phyloP scores from a whole-genome alignment of 2,888 invertebrate species.

The Hanleya hanleyi region DNA sequence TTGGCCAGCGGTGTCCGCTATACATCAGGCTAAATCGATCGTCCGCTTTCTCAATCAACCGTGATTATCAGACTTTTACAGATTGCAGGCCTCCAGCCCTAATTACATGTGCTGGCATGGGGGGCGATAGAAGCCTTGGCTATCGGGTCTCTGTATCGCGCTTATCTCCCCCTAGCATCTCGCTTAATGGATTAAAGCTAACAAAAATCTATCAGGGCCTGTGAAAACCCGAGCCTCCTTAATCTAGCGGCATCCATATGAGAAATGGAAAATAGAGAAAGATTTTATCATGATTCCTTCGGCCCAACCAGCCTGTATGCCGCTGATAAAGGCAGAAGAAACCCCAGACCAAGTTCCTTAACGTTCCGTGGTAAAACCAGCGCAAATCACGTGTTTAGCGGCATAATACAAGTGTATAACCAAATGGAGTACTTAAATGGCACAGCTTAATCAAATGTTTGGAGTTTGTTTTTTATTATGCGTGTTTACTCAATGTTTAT shows the following conservation, averaged over 20 bases:
- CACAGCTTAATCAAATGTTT: too few relatives aligned
- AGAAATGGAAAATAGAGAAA: constrained; percentile 1
- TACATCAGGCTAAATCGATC: not conserved
- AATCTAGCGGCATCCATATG: not conserved
- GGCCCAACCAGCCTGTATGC: not conserved
- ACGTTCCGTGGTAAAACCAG: too few relatives aligned
- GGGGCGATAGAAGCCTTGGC: not conserved
- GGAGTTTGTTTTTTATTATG: too few relatives aligned
- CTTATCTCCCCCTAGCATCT: constrained; percentile 4
- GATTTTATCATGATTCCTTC: not conserved
- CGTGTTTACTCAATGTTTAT: too few relatives aligned
- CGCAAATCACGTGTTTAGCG: too few relatives aligned
- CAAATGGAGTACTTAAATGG: too few relatives aligned
- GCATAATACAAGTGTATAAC: too few relatives aligned
- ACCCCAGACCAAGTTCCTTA: too few relatives aligned
- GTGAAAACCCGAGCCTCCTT: not conserved
- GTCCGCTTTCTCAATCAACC: not conserved
- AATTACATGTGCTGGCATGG: not conserved
- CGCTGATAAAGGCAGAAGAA: too few relatives aligned
- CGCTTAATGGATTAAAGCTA: constrained; percentile 5
- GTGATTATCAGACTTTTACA: constrained; percentile 7
- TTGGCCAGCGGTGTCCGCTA: not conserved
- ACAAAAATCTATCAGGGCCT: constrained; percentile 3
- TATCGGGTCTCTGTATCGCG: not conserved
- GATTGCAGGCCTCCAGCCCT: not conserved